Conservation (phyloP, 2,888 invertebrate species). For the Trissolcus japonicus region DNA sequence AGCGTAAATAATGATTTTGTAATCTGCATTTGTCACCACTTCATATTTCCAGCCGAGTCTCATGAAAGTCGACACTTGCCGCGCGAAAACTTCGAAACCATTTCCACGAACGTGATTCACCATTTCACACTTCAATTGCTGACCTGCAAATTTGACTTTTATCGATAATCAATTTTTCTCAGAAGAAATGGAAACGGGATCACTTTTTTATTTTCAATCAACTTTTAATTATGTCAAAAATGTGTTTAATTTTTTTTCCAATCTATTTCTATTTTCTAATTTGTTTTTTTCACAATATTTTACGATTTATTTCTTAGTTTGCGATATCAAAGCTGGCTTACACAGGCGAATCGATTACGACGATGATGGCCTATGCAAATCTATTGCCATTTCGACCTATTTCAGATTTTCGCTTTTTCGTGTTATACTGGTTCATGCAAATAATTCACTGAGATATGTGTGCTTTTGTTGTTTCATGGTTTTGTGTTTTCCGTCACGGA, state of each 20-base stretch:
- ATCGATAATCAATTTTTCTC: too few relatives aligned
- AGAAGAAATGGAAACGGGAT: too few relatives aligned
- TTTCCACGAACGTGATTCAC: conserved; percentile 39
- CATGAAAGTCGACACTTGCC: conserved; percentile 44
- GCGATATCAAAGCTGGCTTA: conserved; percentile 29
- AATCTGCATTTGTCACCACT: conserved; percentile 56
- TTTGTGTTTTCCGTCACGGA: conserved; percentile 38
- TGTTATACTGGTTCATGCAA: conserved; percentile 37
- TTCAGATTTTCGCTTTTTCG: conserved; percentile 38
- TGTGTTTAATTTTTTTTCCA: too few relatives aligned
- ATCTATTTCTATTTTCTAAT: too few relatives aligned
- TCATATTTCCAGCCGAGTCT: conserved; percentile 37
- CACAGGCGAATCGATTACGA: conserved; percentile 47
- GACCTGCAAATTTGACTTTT: conserved; percentile 11
- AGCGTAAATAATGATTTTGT: conserved; percentile 56
- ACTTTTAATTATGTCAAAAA: too few relatives aligned
- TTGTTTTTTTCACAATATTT: too few relatives aligned
- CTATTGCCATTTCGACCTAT: conserved; percentile 50
- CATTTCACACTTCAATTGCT: conserved; percentile 21
- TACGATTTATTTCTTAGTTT: neutral
- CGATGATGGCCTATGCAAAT: conserved; percentile 53
- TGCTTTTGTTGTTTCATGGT: conserved; percentile 49
- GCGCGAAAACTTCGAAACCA: conserved; percentile 16
- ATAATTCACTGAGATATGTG: conserved; percentile 46
- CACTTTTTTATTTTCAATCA: too few relatives aligned